A percentile compares a stretch with the other conserved stretches of the same genome.
phyloP scores from a whole-genome alignment of 2,797 vertebrate species.

The Periparus ater region DNA sequence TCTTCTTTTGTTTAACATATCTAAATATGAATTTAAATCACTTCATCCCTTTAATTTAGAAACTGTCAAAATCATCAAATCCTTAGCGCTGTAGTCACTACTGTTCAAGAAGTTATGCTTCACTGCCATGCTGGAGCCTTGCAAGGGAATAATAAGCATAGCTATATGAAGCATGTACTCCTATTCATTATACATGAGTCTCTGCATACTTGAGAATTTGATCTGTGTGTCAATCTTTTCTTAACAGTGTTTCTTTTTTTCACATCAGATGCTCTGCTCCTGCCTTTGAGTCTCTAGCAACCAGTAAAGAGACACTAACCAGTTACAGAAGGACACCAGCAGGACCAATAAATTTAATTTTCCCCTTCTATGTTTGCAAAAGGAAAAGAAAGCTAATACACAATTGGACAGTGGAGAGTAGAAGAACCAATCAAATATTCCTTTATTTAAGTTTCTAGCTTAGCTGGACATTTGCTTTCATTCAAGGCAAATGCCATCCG shows the following conservation, averaged over 20 bases:
- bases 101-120: slow-evolving; percentile 20
- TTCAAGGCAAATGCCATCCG: background rate
- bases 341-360: background rate
- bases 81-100: background rate
- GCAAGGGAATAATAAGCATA: background rate
- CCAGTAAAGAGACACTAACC: background rate
- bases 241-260: background rate
- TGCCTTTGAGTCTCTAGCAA: background rate
- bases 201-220: background rate
- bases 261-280: background rate
- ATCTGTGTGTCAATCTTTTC: background rate
- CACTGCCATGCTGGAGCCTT: background rate
- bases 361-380: background rate
- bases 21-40: slow-evolving; percentile 55
- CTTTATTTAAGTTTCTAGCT: background rate
- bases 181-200: background rate
- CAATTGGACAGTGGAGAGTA: background rate
- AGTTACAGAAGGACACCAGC: background rate
- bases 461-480: background rate
- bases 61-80: slow-evolving; percentile 53
- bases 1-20: slow-evolving; percentile 66
- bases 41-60: slow-evolving; percentile 57
- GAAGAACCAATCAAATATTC: background rate
- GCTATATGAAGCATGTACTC: background rate
- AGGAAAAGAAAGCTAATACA: background rate